Percentiles rank a stretch among this genome's conserved stretches.
phyloP scores from a whole-genome alignment of 2,888 invertebrate species.

The Noctuana brunneofusca region DNA sequence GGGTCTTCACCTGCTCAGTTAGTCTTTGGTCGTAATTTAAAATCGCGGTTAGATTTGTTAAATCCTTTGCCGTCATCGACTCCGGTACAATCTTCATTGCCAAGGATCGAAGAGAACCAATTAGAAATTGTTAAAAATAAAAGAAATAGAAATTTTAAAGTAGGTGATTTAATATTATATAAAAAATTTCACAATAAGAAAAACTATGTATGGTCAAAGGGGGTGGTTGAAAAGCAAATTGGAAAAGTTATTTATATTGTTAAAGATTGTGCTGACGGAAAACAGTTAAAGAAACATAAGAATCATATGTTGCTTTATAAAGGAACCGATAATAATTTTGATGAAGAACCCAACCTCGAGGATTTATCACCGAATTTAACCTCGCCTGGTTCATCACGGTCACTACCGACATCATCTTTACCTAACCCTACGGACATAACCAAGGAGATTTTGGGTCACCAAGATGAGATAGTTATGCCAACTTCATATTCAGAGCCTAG shows the following conservation, averaged over 20 bases:
- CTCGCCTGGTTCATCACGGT: too few relatives aligned
- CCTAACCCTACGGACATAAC: too few relatives aligned
- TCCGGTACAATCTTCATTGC: neutral
- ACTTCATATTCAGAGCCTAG: too few relatives aligned
- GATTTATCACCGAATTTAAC: too few relatives aligned
- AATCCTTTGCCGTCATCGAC: neutral
- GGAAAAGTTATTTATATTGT: neutral
- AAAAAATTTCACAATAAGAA: neutral
- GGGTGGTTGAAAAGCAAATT: neutral
- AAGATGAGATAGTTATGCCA: too few relatives aligned
- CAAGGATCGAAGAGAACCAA: neutral
- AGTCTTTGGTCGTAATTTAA: neutral
- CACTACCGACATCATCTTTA: too few relatives aligned
- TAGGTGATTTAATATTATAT: neutral
- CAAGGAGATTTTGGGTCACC: too few relatives aligned
- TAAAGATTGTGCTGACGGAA: neutral
- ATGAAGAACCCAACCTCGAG: too few relatives aligned
- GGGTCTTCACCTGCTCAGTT: conserved; percentile 2
- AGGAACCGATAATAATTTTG: neutral
- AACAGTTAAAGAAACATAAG: neutral
- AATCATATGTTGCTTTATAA: neutral
- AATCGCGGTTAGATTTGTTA: neutral
- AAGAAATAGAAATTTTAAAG: neutral
- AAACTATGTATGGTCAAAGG: neutral
- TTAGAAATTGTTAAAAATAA: neutral